Evolutionary conservation across 2,113 vertebrate genomes (phyloP), one percentile per base, ranked within the genome.

Genomic region (Oncorhynchus masou): DNA sequence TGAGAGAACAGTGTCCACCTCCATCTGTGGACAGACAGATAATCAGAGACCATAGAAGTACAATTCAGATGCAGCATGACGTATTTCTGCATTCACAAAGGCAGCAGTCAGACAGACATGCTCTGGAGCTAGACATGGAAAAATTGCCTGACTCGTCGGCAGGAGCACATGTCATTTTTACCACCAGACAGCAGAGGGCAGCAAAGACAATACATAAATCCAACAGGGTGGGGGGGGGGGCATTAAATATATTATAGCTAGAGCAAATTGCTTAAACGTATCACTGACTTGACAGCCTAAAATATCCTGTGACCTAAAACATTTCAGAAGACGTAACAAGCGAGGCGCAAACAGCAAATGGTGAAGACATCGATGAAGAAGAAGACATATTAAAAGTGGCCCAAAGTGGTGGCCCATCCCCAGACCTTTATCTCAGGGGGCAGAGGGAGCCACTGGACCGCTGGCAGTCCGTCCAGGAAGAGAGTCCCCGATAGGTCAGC

Each of bases 1-100:
- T 85, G 95, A 97, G 60, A 99, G 84, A 39, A 94, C 91, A 1
- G 94, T 95, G 73, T 99, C 97, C 78, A 99, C 93, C 87, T 98
- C 95, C 85, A 96, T 80, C 98, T 99, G 88, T n/a, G 62, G 60
- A 89, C 79, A 90, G 29, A 84, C 83, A 88, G 67, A 80, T 9
- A 45, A 68, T 9, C 34, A 49, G 39, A 70, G 20, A 24, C 20
- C 24, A 16, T 12, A 70, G 2, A 24, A 8, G 20, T 11, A 45
- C 19, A 22, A 9, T 24, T 22, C 51, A 15, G 4, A 19, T 16
- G 16, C 51, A 1, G 4, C 15, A 19, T 67, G 39, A 45, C 39
- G 8, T 45, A 45, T 11, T 25, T 64, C 24, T 64, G n/a, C 12
- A 54, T 16, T 54, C 16, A 5, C 51, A 54, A 54, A 54, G 15